Conservation (phyloP, 2,113 vertebrate genomes). For the Leptobrachium leishanense region DNA sequence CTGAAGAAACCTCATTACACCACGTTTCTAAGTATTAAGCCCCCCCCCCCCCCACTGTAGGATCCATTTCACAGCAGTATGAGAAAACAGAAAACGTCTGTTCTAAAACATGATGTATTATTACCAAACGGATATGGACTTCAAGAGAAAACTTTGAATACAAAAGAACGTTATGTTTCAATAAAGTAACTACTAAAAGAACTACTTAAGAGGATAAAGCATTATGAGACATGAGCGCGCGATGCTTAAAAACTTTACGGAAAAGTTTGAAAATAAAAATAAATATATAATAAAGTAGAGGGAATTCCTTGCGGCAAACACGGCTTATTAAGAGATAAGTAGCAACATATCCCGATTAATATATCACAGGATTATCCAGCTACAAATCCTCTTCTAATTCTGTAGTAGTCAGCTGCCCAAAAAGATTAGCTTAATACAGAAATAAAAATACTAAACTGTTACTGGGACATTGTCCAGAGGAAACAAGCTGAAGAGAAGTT, state of each 20-base stretch:
- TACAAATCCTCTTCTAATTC: constrained; percentile 38
- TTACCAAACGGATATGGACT: no score
- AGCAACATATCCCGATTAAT: constrained; percentile 30
- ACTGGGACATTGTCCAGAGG: constrained; percentile 2
- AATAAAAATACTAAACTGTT: constrained; percentile 18
- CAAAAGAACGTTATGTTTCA: no score
- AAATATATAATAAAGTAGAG: not conserved
- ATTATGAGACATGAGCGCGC: not conserved
- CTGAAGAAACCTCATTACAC: no score
- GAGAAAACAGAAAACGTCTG: no score
- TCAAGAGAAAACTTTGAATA: no score
- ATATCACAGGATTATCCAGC: constrained; percentile 31
- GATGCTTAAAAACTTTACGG: not conserved
- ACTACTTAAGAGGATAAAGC: no score
- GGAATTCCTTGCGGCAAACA: constrained; percentile 23
- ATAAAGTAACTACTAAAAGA: no score
- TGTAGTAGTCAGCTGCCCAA: constrained; percentile 25
- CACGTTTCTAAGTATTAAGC: no score
- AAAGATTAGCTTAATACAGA: constrained; percentile 28
- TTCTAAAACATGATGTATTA: no score
- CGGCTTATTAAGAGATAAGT: constrained; percentile 32
- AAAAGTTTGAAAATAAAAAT: not conserved
- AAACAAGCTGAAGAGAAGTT: not conserved
- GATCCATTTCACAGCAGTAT: no score
- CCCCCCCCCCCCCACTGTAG: no score